phyloP scores from a whole-genome alignment of 2,888 invertebrate species.

The Drosophila birchii region DNA sequence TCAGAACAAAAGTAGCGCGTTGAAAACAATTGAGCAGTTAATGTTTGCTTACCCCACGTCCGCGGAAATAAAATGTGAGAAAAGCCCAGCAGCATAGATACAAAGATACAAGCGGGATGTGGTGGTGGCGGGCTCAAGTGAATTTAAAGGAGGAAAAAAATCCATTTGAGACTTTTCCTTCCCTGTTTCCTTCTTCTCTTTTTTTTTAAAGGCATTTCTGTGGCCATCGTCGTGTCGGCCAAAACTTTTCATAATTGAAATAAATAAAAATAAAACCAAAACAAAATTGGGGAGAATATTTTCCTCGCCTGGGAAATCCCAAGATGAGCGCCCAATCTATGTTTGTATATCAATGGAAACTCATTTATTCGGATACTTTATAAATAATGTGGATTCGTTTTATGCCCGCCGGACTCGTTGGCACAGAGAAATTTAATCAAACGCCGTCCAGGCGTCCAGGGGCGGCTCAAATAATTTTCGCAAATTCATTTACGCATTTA shows the following conservation, averaged over 20 bases:
- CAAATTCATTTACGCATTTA: slow-evolving; percentile 74
- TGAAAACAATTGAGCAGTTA: slow-evolving; percentile 71
- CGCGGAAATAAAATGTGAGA: slow-evolving; percentile 26
- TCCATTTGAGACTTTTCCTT: slow-evolving; percentile 42
- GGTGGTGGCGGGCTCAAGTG: slow-evolving; percentile 10
- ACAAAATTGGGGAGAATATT: slow-evolving; percentile 36
- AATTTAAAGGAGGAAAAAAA: slow-evolving; percentile 38
- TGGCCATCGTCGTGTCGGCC: slow-evolving; percentile 25
- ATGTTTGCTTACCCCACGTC: slow-evolving; percentile 69
- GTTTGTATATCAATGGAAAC: slow-evolving; percentile 69
- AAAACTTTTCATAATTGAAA: slow-evolving; percentile 75
- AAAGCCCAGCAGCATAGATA: slow-evolving; percentile 5
- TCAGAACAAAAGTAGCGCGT: slow-evolving; percentile 55
- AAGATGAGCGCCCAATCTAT: slow-evolving; percentile 31
- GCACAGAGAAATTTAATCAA: slow-evolving; percentile 71
- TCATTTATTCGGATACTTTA: slow-evolving; percentile 55
- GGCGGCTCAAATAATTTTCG: slow-evolving; percentile 66
- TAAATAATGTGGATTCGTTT: slow-evolving; percentile 46
- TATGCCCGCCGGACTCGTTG: slow-evolving; percentile 60
- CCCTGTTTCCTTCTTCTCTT: slow-evolving; percentile 1
- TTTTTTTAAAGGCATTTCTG: slow-evolving; percentile 17
- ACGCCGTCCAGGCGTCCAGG: slow-evolving; percentile 44
- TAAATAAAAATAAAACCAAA: slow-evolving; percentile 46
- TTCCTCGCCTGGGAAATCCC: slow-evolving; percentile 61
- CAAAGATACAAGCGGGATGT: slow-evolving; percentile 8